Evolutionary conservation across 2,113 vertebrate species (phyloP).

Genomic region (Labeo catla): DNA sequence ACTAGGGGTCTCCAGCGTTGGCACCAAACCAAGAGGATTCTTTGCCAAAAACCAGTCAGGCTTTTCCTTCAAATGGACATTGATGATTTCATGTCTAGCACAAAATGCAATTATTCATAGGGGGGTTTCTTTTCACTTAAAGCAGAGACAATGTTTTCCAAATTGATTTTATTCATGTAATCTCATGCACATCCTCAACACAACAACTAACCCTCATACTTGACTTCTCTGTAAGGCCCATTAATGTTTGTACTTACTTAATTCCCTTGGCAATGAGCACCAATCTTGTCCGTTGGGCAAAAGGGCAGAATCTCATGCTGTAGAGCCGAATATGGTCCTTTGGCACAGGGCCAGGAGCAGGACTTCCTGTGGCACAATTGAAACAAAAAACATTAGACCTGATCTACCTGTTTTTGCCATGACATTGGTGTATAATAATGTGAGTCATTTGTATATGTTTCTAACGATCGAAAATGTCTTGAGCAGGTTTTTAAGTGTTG

Average conservation of each 20-base stretch:
- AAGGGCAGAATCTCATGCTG: constrained; percentile 96
- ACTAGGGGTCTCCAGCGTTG: constrained; percentile 82
- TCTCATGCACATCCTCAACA: no score
- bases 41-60: constrained; percentile 91
- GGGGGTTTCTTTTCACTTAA: background rate
- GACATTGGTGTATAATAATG: background rate
- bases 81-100: constrained; percentile 85
- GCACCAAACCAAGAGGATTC: constrained; percentile 84
- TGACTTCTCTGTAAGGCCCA: background rate
- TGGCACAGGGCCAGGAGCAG: constrained; percentile 81
- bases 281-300: constrained; percentile 81
- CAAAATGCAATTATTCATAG: background rate
- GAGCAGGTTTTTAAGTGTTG: no score
- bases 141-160: background rate
- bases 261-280: constrained; percentile 88
- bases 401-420: background rate
- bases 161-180: no score
- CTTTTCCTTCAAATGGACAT: constrained; percentile 89
- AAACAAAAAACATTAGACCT: background rate
- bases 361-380: constrained; percentile 73
- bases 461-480: background rate
- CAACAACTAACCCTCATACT: background rate
- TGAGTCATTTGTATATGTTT: background rate
- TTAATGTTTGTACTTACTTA: constrained; percentile 73
- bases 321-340: constrained; percentile 81